Evolutionary conservation across 2,113 vertebrate genomes (phyloP).

Genomic region (Ascaphus truei): DNA sequence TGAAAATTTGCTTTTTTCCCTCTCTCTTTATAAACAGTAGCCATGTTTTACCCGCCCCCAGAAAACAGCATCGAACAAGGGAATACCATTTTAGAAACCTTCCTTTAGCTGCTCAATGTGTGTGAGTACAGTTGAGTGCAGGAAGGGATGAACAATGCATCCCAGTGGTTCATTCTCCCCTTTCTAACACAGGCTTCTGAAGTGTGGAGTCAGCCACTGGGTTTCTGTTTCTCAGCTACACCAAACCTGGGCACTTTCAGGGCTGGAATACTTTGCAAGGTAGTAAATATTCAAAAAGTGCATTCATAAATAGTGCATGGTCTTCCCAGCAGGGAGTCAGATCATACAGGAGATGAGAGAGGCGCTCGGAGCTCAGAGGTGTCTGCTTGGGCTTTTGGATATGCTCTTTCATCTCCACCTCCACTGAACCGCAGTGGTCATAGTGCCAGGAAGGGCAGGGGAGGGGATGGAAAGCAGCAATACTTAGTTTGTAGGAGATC

Average conservation of each 20-base stretch:
- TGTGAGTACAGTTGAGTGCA: too few relatives aligned
- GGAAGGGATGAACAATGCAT: too few relatives aligned
- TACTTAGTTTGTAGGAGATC: too few relatives aligned
- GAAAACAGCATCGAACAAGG: too few relatives aligned
- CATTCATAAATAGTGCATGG: constrained; percentile 62
- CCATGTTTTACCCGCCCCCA: too few relatives aligned
- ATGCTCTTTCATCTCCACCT: constrained; percentile 47
- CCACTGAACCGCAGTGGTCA: constrained; percentile 26
- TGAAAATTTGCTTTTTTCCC: too few relatives aligned
- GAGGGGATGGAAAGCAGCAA: background rate
- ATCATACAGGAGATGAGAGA: constrained; percentile 55
- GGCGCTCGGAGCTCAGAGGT: constrained; percentile 46
- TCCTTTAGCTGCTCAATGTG: too few relatives aligned
- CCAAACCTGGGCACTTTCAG: constrained; percentile 29
- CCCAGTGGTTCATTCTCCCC: background rate
- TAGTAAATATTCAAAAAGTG: constrained; percentile 59
- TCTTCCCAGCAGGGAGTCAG: constrained; percentile 51
- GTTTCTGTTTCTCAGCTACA: constrained; percentile 1
- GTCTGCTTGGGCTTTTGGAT: constrained; percentile 44
- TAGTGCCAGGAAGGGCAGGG: background rate
- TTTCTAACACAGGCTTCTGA: background rate
- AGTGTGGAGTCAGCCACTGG: background rate
- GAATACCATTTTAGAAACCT: too few relatives aligned
- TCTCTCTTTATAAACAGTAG: too few relatives aligned
- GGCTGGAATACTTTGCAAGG: constrained; percentile 26